phyloP scores from a whole-genome alignment of 2,888 invertebrate genomes.

The Himalopsyche tibetana region DNA sequence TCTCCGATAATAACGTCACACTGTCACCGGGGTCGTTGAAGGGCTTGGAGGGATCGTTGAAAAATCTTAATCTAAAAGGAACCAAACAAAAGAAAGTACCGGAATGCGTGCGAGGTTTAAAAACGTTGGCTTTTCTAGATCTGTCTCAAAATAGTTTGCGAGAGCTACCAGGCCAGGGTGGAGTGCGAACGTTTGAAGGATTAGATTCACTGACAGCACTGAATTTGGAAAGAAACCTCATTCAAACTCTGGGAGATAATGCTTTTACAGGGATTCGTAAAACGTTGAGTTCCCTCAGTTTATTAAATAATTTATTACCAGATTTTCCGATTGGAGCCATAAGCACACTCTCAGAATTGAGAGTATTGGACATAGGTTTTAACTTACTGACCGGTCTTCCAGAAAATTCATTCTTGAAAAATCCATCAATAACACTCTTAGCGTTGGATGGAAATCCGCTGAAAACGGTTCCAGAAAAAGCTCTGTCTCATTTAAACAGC shows the following conservation, averaged over 20 bases:
- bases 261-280: slow-evolving; percentile 88
- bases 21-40: slow-evolving; percentile 82
- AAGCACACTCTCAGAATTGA: slow-evolving; percentile 84
- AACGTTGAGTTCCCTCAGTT: slow-evolving; percentile 90
- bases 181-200: slow-evolving; percentile 83
- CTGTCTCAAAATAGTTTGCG: slow-evolving; percentile 91
- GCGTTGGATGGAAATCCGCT: slow-evolving; percentile 95
- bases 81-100: slow-evolving; percentile 89
- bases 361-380: slow-evolving; percentile 94
- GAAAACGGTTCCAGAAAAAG: slow-evolving; percentile 87
- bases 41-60: slow-evolving; percentile 88
- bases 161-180: slow-evolving; percentile 85
- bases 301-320: slow-evolving; percentile 91
- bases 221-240: slow-evolving; percentile 91
- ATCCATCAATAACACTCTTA: slow-evolving; percentile 89
- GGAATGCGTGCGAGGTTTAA: slow-evolving; percentile 85
- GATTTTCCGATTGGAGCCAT: slow-evolving; percentile 92
- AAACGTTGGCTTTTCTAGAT: slow-evolving; percentile 90
- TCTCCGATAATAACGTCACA: slow-evolving; percentile 92
- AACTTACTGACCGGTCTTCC: slow-evolving; percentile 91
- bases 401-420: slow-evolving; percentile 85
- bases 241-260: slow-evolving; percentile 85
- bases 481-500: slow-evolving; percentile 86
- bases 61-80: slow-evolving; percentile 93
- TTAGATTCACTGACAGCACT: slow-evolving; percentile 89